phyloP scores from a whole-genome alignment of 92 coral and sea anemone species.

The Siderastrea siderea region DNA sequence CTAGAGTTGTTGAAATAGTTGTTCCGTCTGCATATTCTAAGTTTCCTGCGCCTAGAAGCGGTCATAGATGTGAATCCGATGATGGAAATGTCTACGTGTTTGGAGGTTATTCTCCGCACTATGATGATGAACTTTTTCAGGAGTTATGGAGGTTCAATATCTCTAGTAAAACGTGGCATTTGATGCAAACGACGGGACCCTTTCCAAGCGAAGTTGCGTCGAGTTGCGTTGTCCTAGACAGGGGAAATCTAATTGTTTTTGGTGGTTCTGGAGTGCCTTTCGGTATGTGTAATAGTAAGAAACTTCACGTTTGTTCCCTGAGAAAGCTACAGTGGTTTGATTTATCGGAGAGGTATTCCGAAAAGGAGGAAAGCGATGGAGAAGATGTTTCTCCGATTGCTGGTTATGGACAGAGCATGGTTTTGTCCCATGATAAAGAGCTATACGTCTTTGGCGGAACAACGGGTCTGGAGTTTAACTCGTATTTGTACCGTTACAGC shows the following conservation, averaged over 20 bases:
- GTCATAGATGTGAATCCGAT: conserved; percentile 96
- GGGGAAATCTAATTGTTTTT: conserved; percentile 84
- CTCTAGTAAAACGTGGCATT: conserved; percentile 73
- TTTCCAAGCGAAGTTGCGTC: conserved; percentile 92
- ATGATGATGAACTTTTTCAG: conserved; percentile 69
- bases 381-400: conserved; percentile 72
- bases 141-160: conserved; percentile 94
- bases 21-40: conserved; percentile 48
- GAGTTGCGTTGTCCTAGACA: conserved; percentile 79
- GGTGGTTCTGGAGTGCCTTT: conserved; percentile 99
- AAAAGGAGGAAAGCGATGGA: conserved; percentile 27
- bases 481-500: conserved; percentile 75
- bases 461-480: conserved; percentile 86
- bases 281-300: conserved; percentile 90
- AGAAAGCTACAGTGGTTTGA: conserved; percentile 73
- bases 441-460: conserved; percentile 96
- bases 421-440: conserved; percentile 84
- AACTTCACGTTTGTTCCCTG: conserved; percentile 78
- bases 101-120: conserved; percentile 94
- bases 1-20: conserved; percentile 7
- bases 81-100: conserved; percentile 85
- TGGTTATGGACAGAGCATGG: conserved; percentile 97
- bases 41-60: conserved; percentile 92
- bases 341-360: conserved; percentile 51
- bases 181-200: conserved; percentile 74